phyloP scores from a whole-genome alignment of 1,140 invertebrate genomes.

The Akabosia matsudoensis region DNA sequence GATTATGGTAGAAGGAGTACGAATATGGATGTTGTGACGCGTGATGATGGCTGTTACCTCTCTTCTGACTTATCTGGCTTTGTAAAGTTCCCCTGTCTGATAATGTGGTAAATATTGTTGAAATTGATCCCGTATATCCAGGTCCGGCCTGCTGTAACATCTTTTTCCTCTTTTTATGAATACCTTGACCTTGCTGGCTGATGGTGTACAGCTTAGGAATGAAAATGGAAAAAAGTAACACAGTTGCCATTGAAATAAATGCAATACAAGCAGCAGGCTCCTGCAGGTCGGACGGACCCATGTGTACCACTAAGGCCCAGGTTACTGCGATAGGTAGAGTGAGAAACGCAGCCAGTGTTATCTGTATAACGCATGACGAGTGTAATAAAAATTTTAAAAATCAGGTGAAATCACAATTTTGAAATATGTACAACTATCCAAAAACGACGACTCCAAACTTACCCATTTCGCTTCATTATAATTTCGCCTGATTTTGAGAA shows the following conservation, averaged over 20 bases:
- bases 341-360: slow-evolving; percentile 48
- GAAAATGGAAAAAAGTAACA: slow-evolving; percentile 50
- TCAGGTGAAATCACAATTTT: neutral
- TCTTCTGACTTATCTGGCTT: slow-evolving; percentile 39
- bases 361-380: slow-evolving; percentile 19
- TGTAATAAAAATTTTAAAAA: neutral
- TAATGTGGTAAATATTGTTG: slow-evolving; percentile 48
- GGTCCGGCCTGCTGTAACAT: slow-evolving; percentile 44
- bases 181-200: slow-evolving; percentile 46
- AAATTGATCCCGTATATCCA: slow-evolving; percentile 46
- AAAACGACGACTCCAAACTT: neutral
- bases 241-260: slow-evolving; percentile 48
- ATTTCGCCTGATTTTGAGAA: slow-evolving; percentile 50
- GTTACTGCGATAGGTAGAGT: slow-evolving; percentile 49
- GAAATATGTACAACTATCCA: no score
- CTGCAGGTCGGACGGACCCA: slow-evolving; percentile 46
- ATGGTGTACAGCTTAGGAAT: slow-evolving; percentile 51
- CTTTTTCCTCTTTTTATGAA: slow-evolving; percentile 41
- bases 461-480: slow-evolving; percentile 51
- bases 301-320: slow-evolving; percentile 48
- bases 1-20: slow-evolving; percentile 11
- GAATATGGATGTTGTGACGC: neutral
- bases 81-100: slow-evolving; percentile 44
- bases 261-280: slow-evolving; percentile 49
- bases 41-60: no score